Base-by-base conservation (phyloP, 2,113 vertebrate genomes). In the Hemibates koningsi region DNA sequence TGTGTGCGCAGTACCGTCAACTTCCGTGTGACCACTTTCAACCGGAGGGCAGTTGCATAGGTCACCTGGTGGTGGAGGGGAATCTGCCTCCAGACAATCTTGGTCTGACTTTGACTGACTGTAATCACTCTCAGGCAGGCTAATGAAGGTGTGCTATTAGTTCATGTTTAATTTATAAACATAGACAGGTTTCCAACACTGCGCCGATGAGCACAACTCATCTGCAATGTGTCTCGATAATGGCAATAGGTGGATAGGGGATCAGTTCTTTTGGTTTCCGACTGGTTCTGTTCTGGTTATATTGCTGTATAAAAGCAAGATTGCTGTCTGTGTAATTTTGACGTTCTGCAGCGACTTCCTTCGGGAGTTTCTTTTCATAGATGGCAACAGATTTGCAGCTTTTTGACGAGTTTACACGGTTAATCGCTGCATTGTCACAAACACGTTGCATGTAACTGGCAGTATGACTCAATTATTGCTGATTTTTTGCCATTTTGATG, bases 191-290 rank as follows among this genome's bases (percentile, higher is more conserved):
- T 73, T 27, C 8, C 41, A 17, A 27, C 68, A 59, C 66, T 10
- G 66, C 2, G 1, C 63, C 11, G 7, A n/a, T 66, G 32, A 38
- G 4, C 61, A 66, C 32, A 5, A 38, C 32, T 38, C 34, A 66
- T n/a, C 34, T 66, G 61, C 10, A n/a, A 7, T 38, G 32, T n/a
- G 34, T 66, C 19, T 66, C 6, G 29, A 63, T 63, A 19, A 63
- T 63, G 3, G 1, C 2, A 1, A 0, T 34, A 34, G 29, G 29
- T 19, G 29, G 59, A 11, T 34, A 63, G 16, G 5, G 29, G 16
- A 34, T 63, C 59, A 19, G 17, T 2, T 0, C 34, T 66, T 3
- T 38, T 66, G 61, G 34, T 66, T n/a, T 66, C 3, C 17, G 0
- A 2, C 61, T 66, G 38, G 66, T 27, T 43, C 12, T 41, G 36